Evolutionary conservation across 2,113 vertebrate genomes (phyloP), one percentile per base, ranked within the genome.

Genomic region (Stictonetta naevosa): DNA sequence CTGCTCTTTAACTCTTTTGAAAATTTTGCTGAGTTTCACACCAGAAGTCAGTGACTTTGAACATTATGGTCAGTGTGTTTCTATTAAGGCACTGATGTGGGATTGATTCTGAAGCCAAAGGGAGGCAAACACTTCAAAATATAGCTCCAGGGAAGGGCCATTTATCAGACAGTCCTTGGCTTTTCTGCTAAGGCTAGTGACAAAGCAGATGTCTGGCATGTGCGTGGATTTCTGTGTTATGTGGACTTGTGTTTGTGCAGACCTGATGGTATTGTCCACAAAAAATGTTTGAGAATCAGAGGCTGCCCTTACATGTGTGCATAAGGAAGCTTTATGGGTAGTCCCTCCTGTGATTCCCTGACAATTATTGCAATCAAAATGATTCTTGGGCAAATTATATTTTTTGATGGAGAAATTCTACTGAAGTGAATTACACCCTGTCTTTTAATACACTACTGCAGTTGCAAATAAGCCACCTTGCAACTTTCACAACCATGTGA

Each of bases 161-260:
- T 74, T 86, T 94, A 88, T 95, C 40, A 95, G 26, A 11, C 77
- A 93, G 73, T 82, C 64, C 33, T 71, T 83, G 72, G 29, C 10
- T 94, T 90, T 90, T 90, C 92, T 84, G 50, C 42, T 86, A 68
- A 90, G 64, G 72, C 60, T 56, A 72, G 23, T 11, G 52, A 71
- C 26, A 83, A 86, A 83, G 48, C 26, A 88, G 64, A 75, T 48
- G 82, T 48, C 60, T 74, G 68, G n/a, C 19, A 42, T 23, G n/a
- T 58, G 44, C 40, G 25, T 50, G 36, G 40, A 13, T 80, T 79
- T 80, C 55, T 85, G 44, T 2, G 5, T 33, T 68, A 77, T 0
- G 1, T 33, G 58, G 20, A 46, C 42, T 84, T 28, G 33, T 13
- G 53, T 72, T 76, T 76, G 21, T 40, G 28, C 40, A 66, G 44